Percentiles rank a stretch among this genome's conserved stretches.
These are phyloP conservation scores for Medauroidea extradentata DNA, from an alignment of 1,140 invertebrate species.

Conservation along the genomic window DNA sequence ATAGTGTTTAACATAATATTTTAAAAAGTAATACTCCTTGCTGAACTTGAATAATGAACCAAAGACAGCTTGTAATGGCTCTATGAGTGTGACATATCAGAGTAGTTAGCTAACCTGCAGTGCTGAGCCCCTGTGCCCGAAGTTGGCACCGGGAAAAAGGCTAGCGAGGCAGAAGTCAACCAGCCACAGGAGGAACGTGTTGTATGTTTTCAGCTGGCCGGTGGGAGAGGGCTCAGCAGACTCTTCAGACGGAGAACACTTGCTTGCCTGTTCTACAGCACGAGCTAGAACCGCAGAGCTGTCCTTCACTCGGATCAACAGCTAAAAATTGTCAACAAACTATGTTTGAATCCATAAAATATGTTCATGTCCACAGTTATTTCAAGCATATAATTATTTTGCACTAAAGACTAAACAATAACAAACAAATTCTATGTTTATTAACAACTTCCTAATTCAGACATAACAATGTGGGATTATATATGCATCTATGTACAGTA, in stretches of 20 bases:
- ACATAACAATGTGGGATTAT: too few relatives aligned
- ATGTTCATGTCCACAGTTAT: neutral
- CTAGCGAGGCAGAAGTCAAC: constrained; percentile 50
- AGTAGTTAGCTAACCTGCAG: constrained; percentile 57
- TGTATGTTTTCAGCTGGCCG: constrained; percentile 18
- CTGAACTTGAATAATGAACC: too few relatives aligned
- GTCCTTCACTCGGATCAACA: constrained; percentile 40
- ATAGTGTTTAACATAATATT: too few relatives aligned
- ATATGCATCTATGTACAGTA: too few relatives aligned
- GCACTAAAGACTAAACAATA: neutral
- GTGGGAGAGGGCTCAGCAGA: neutral
- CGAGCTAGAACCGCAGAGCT: constrained; percentile 29
- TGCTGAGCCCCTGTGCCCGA: constrained; percentile 58
- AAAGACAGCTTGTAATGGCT: too few relatives aligned
- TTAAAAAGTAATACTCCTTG: too few relatives aligned
- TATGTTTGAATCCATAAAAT: constrained; percentile 7
- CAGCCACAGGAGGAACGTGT: constrained; percentile 48
- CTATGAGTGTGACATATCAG: too few relatives aligned
- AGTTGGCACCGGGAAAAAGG: constrained; percentile 65
- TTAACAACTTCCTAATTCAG: too few relatives aligned
- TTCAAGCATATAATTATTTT: neutral
- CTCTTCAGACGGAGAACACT: neutral
- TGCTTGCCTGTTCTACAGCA: neutral
- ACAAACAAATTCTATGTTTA: too few relatives aligned
- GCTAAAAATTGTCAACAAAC: constrained; percentile 24